Percentiles rank a stretch among this genome's conserved stretches.
Conservation (phyloP, 2,888 invertebrate species). For the Rotaria macrura region DNA sequence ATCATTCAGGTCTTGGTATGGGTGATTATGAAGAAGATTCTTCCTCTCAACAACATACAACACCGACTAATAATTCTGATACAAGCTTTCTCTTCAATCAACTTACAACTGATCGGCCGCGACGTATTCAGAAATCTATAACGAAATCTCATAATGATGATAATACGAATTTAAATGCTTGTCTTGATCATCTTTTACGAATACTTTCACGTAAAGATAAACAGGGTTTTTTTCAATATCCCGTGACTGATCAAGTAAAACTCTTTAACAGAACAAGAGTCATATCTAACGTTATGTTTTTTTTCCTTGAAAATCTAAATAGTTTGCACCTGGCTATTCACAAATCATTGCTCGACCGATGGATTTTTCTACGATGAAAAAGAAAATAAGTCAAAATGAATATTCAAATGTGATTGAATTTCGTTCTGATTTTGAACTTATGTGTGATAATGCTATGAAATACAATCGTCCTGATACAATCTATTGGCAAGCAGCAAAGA, state of each 20-base stretch:
- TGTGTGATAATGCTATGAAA: conserved; percentile 33
- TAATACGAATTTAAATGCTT: conserved; percentile 21
- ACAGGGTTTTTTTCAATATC: conserved; percentile 30
- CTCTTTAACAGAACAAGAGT: too few species aligned
- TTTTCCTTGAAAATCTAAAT: background rate
- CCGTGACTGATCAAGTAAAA: conserved; percentile 27
- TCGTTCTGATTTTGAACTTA: conserved; percentile 24
- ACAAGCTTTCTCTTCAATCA: background rate
- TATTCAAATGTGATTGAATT: conserved; percentile 30
- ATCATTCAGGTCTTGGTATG: background rate
- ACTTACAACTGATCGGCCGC: background rate
- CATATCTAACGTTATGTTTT: too few species aligned
- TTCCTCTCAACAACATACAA: background rate
- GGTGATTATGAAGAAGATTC: background rate
- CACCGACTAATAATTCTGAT: background rate
- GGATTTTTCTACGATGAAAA: conserved; percentile 31
- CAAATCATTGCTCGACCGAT: conserved; percentile 27
- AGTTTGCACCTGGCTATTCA: conserved; percentile 31
- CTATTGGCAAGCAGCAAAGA: conserved; percentile 31
- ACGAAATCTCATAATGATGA: background rate
- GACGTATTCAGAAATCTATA: background rate
- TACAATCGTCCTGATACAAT: conserved; percentile 32
- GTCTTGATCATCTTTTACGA: conserved; percentile 27
- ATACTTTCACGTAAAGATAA: conserved; percentile 29
- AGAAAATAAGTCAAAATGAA: conserved; percentile 28